Conservation (phyloP, 2,113 vertebrate genomes). For the Gadus chalcogrammus region DNA sequence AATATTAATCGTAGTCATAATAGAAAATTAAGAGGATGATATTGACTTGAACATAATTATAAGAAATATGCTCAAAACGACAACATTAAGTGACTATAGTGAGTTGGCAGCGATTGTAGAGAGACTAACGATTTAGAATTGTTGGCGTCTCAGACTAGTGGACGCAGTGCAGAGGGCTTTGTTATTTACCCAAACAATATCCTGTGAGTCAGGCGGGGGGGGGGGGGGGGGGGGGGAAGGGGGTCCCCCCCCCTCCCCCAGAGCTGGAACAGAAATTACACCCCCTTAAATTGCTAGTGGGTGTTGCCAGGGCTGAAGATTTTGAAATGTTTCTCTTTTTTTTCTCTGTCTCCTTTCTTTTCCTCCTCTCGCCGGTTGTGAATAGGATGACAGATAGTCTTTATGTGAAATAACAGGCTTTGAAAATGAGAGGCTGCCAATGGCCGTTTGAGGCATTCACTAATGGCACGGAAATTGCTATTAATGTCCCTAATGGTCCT, state of each 20-base stretch:
- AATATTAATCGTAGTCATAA: too few species aligned
- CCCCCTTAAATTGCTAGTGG: slow-evolving; percentile 91
- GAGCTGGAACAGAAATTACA: slow-evolving; percentile 88
- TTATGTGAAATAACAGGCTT: slow-evolving; percentile 98
- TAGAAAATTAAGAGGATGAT: too few species aligned
- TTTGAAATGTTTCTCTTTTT: slow-evolving; percentile 80
- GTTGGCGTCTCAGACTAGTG: neutral
- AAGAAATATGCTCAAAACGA: too few species aligned
- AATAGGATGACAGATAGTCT: slow-evolving; percentile 94
- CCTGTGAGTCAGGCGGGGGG: slow-evolving; percentile 40
- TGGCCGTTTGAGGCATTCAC: slow-evolving; percentile 75
- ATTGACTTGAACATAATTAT: too few species aligned
- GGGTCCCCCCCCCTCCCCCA: slow-evolving; percentile 71
- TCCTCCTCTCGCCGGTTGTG: slow-evolving; percentile 51
- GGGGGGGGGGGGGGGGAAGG: slow-evolving; percentile 41
- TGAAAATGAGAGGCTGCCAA: slow-evolving; percentile 97
- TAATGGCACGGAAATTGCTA: slow-evolving; percentile 92
- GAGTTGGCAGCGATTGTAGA: too few species aligned
- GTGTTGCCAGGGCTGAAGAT: slow-evolving; percentile 85
- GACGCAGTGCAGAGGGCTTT: slow-evolving; percentile 26
- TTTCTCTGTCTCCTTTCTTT: slow-evolving; percentile 6
- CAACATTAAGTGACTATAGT: too few species aligned
- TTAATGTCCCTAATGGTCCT: slow-evolving; percentile 94
- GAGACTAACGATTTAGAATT: too few species aligned
- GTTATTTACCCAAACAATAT: slow-evolving; percentile 33